Evolutionary conservation across 2,888 invertebrate species (phyloP).

Genomic region (Amiota mariae): DNA sequence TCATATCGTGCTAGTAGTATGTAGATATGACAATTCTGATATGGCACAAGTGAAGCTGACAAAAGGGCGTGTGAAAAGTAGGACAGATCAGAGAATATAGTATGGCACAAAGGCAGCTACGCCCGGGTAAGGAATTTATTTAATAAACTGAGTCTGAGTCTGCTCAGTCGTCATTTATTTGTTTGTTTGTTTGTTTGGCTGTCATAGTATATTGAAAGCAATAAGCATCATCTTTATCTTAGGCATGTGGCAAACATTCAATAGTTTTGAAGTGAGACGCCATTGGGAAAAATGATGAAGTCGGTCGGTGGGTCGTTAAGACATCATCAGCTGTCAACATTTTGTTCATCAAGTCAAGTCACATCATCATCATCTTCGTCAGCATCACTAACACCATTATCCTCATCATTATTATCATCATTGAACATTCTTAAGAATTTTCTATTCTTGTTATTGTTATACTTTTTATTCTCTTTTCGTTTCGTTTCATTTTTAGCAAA

Average conservation of each 20-base stretch:
- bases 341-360: constrained; percentile 10
- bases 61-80: too few relatives aligned
- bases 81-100: too few relatives aligned
- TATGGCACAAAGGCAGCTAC: not conserved
- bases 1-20: not conserved
- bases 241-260: constrained; percentile 6
- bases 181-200: not conserved
- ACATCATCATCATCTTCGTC: constrained; percentile 24
- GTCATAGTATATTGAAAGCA: not conserved
- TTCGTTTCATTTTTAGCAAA: constrained; percentile 6
- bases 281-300: not conserved
- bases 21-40: not conserved
- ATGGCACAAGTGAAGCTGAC: too few relatives aligned
- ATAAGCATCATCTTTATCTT: not conserved
- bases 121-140: not conserved
- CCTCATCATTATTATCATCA: constrained; percentile 15
- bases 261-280: constrained; percentile 5
- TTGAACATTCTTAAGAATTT: constrained; percentile 22
- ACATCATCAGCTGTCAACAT: constrained; percentile 37
- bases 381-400: not conserved
- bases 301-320: constrained; percentile 46
- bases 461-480: too few relatives aligned
- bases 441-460: not conserved
- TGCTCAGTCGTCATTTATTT: constrained; percentile 3
- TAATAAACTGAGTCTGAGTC: constrained; percentile 21